A percentile compares a stretch with the other conserved stretches of the same genome.
These are phyloP conservation scores for Oreonectes daqikongensis DNA, from an alignment of 2,797 vertebrate species.

Conservation along the genomic window DNA sequence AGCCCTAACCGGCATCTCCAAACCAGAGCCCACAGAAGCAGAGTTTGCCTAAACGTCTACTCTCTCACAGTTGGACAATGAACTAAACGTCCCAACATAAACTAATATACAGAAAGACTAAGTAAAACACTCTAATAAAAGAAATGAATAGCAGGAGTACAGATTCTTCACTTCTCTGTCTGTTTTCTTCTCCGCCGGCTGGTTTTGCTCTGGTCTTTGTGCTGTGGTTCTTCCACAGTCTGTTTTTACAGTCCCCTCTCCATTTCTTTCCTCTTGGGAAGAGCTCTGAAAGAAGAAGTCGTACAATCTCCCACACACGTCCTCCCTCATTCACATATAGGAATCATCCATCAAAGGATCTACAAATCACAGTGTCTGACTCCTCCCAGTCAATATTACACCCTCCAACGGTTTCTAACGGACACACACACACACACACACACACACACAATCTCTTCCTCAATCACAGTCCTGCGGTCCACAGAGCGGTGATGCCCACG, in stretches of 20 bases:
- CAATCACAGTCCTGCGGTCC: constrained; percentile 57
- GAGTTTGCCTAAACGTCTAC: background rate
- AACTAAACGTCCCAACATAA: constrained; percentile 34
- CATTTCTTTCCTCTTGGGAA: constrained; percentile 67
- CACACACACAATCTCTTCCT: constrained; percentile 51
- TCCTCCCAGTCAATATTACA: constrained; percentile 61
- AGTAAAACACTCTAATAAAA: background rate
- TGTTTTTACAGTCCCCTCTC: constrained; percentile 19
- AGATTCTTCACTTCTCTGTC: constrained; percentile 35
- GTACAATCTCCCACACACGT: constrained; percentile 33
- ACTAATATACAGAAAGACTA: background rate
- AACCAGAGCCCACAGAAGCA: background rate
- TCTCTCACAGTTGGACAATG: constrained; percentile 39
- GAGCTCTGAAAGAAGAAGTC: constrained; percentile 60
- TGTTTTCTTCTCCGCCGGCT: constrained; percentile 21
- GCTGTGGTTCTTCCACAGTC: constrained; percentile 55
- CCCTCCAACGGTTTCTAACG: constrained; percentile 26
- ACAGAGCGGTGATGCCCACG: constrained; percentile 57
- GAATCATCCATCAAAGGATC: constrained; percentile 74
- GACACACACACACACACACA: constrained; percentile 38
- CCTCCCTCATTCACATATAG: constrained; percentile 64
- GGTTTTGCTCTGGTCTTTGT: constrained; percentile 56
- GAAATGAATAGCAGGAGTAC: background rate
- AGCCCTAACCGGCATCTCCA: background rate
- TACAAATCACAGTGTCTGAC: constrained; percentile 74